A percentile compares a stretch with the other conserved stretches of the same genome.
Evolutionary conservation across 2,888 invertebrate species (phyloP).

Genomic region (Dryocosmus kuriphilus): DNA sequence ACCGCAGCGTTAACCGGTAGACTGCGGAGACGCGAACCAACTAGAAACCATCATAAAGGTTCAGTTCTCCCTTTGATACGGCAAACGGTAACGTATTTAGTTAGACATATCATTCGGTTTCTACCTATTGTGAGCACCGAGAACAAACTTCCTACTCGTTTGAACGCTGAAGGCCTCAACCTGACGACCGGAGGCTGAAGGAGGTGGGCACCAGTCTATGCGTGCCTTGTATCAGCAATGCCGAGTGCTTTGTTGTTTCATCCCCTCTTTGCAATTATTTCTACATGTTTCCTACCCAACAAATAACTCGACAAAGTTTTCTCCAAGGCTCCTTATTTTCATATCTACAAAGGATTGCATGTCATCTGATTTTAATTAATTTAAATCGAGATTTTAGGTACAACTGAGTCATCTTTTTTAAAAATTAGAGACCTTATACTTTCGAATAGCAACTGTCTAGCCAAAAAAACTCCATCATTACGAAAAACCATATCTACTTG

Average conservation of each 20-base stretch:
- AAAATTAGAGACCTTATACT: no score
- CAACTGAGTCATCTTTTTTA: no score
- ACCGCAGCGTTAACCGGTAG: slow-evolving; percentile 63
- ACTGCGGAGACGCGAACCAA: slow-evolving; percentile 70
- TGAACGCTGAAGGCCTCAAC: slow-evolving; percentile 68
- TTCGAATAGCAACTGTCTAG: neutral
- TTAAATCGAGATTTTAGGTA: no score
- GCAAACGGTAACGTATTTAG: slow-evolving; percentile 73
- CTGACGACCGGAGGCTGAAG: slow-evolving; percentile 33
- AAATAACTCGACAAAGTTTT: slow-evolving; percentile 13
- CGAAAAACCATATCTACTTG: slow-evolving; percentile 29
- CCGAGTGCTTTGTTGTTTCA: slow-evolving; percentile 53
- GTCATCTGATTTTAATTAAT: neutral
- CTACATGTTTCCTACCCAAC: slow-evolving; percentile 49
- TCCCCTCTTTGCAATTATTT: slow-evolving; percentile 56
- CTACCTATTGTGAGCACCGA: slow-evolving; percentile 72
- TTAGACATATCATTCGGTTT: slow-evolving; percentile 77
- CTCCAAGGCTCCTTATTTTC: neutral
- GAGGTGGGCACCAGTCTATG: slow-evolving; percentile 35
- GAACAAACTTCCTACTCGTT: slow-evolving; percentile 77
- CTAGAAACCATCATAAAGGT: slow-evolving; percentile 76
- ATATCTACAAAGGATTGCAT: slow-evolving; percentile 31
- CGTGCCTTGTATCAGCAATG: slow-evolving; percentile 54
- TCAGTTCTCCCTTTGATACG: slow-evolving; percentile 75
- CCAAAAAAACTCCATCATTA: neutral